Conservation (phyloP, 2,888 invertebrate species). For the Cantharis lateralis region DNA sequence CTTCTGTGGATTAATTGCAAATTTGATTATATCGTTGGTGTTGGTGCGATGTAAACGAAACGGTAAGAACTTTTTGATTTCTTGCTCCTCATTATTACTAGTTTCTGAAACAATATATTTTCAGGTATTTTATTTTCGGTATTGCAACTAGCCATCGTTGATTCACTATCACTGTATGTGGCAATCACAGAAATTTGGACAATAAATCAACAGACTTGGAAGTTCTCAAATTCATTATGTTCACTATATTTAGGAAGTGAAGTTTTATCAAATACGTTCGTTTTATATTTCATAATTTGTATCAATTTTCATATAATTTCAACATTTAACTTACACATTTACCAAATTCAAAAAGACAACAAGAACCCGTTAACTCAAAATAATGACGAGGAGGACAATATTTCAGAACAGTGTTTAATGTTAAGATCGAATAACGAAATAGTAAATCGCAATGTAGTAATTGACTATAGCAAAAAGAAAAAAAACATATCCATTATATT, state of each 20-base stretch:
- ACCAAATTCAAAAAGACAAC: constrained; percentile 50
- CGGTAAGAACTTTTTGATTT: constrained; percentile 50
- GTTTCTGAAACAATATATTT: constrained; percentile 43
- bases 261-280: constrained; percentile 62
- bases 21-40: constrained; percentile 44
- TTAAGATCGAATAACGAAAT: constrained; percentile 51
- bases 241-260: constrained; percentile 61
- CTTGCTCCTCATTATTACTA: background rate
- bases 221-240: constrained; percentile 58
- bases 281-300: constrained; percentile 61
- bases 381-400: constrained; percentile 37
- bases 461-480: constrained; percentile 60
- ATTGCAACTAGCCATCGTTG: constrained; percentile 61
- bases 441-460: constrained; percentile 59
- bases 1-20: constrained; percentile 39
- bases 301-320: constrained; percentile 64
- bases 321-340: constrained; percentile 60
- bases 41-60: constrained; percentile 57
- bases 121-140: constrained; percentile 60
- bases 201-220: constrained; percentile 59
- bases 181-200: constrained; percentile 61
- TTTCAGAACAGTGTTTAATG: constrained; percentile 47
- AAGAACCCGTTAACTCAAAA: constrained; percentile 47
- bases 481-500: constrained; percentile 58
- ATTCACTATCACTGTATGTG: constrained; percentile 57